Evolutionary conservation across 2,888 invertebrate species (phyloP).

Genomic region (Lucinisca nassula): DNA sequence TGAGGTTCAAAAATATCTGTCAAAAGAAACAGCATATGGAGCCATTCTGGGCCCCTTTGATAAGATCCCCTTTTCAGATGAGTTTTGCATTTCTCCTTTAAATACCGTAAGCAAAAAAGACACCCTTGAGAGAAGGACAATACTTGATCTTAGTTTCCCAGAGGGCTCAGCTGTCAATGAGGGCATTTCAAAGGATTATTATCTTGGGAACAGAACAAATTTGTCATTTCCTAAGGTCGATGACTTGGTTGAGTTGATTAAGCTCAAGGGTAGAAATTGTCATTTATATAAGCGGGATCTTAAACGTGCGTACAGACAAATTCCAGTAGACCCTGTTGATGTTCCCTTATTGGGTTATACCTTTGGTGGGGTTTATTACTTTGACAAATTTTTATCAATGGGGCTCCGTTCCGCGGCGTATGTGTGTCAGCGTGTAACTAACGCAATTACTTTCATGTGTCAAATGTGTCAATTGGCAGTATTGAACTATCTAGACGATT

Average conservation of each 20-base stretch:
- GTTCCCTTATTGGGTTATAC: neutral
- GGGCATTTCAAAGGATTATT: neutral
- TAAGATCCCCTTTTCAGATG: neutral
- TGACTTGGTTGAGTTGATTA: neutral
- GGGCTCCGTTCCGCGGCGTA: no score
- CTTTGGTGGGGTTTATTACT: neutral
- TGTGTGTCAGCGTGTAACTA: neutral
- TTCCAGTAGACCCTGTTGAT: neutral
- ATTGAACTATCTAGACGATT: neutral
- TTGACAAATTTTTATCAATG: neutral
- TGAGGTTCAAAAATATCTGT: neutral
- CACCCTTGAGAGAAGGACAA: neutral
- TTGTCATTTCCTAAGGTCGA: neutral
- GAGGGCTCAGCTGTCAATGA: neutral
- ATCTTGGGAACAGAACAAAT: neutral
- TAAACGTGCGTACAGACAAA: neutral
- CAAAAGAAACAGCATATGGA: neutral
- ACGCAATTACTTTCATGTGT: neutral
- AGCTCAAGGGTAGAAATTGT: no score
- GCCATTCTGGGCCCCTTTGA: constrained; percentile 19
- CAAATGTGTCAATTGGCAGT: neutral
- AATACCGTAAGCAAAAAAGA: constrained; percentile 5
- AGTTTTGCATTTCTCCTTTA: constrained; percentile 13
- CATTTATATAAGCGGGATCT: neutral
- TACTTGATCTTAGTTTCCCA: constrained; percentile 25